phyloP scores from a whole-genome alignment of 2,888 invertebrate species.

The Fissipunctia ypsillon region DNA sequence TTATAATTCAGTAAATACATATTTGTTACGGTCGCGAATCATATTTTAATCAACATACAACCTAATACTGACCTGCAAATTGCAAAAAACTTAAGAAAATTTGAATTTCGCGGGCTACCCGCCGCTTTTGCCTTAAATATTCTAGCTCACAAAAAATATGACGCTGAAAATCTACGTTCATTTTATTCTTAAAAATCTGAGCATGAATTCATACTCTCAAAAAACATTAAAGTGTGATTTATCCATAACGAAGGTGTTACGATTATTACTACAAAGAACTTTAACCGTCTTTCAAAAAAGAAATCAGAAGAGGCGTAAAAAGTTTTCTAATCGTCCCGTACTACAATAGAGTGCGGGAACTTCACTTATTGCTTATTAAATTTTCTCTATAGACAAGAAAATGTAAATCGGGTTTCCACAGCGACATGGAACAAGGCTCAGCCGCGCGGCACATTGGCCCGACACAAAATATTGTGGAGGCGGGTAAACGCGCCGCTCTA shows the following conservation, averaged over 20 bases:
- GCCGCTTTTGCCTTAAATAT: too few relatives aligned
- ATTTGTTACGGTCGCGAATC: too few relatives aligned
- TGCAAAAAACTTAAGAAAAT: too few relatives aligned
- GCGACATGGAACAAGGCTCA: conserved; percentile 77
- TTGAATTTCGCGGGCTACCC: too few relatives aligned
- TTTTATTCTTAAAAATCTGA: conserved; percentile 41
- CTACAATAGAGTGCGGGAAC: conserved; percentile 74
- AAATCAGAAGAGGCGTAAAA: conserved; percentile 64
- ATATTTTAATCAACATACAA: too few relatives aligned
- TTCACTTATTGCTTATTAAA: conserved; percentile 83
- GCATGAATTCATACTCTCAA: conserved; percentile 27
- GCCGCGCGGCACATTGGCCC: conserved; percentile 82
- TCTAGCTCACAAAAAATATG: conserved; percentile 35
- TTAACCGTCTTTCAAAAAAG: conserved; percentile 52
- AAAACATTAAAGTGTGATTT: conserved; percentile 60
- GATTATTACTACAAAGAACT: conserved; percentile 66
- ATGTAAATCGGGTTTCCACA: conserved; percentile 78
- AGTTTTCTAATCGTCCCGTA: conserved; percentile 77
- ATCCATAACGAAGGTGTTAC: conserved; percentile 66
- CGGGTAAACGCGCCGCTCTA: conserved; percentile 83
- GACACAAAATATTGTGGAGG: conserved; percentile 87
- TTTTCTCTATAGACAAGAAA: conserved; percentile 81
- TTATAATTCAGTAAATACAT: too few relatives aligned
- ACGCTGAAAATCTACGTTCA: conserved; percentile 17
- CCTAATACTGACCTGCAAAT: too few relatives aligned